Base-by-base conservation (phyloP, 2,797 vertebrate species). In the Microcaecilia unicolor region DNA sequence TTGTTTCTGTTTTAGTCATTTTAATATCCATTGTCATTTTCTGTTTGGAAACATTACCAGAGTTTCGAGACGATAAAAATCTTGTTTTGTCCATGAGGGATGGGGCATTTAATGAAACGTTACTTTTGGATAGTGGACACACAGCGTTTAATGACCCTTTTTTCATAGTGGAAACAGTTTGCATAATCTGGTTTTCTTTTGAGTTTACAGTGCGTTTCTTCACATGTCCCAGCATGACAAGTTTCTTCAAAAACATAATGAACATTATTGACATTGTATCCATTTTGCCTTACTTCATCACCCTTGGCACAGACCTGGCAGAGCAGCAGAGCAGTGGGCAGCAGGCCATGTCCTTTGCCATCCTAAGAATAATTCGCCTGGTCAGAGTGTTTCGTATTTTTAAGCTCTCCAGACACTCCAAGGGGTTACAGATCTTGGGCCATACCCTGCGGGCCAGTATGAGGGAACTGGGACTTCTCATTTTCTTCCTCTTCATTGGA, bases 261-360 rank as follows among this genome's bases (percentile, higher is more conserved):
- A 99, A 99, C 84, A 79, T 90, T 31, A 99, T 99, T 60, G 96
- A 99, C 79, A 94, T 99, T 6, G 93, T 99, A 9, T 97, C 96
- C 87, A 99, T 99, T 71, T 79, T 98, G 93, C 96, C 96, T 91
- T 99, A 98, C 45, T 98, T 99, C 80, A 99, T 99, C 51, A 99
- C 96, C 9, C 82, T 98, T 40, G 93, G 93, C 70, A 98, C 95
- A 1, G 95, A 99, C 55, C 79, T 98, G 66, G 93, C 91, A 2
- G 87, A 98, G 63, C 88, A 93, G 42, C 91, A 78, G 56, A 77
- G 67, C 46, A 74, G 70, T 15, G 54, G 28, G 2, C 41, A 28
- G 8, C 94, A 99, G 61, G 90, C 96, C 39, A 98, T 99, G 96
- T 97, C 93, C 37, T 98, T 98, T 22, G 96, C 96, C 56, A 99